Conservation (phyloP, 2,888 invertebrate species). For the Rhopalosiphum nymphaeae region DNA sequence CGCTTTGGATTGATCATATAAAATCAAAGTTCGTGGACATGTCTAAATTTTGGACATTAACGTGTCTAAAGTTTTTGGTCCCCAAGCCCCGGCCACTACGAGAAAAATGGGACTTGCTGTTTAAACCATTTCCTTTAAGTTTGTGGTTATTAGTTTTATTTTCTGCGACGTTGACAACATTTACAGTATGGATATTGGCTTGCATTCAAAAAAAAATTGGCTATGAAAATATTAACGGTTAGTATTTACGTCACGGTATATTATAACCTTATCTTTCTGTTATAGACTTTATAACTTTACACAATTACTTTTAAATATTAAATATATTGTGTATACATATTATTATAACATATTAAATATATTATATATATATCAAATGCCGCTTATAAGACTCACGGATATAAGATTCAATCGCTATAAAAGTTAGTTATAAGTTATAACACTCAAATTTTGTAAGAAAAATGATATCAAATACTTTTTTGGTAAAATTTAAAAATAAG, state of each 20-base stretch:
- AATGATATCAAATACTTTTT: too few relatives aligned
- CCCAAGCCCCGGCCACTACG: conserved; percentile 64
- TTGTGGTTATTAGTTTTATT: conserved; percentile 65
- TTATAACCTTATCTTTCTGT: too few relatives aligned
- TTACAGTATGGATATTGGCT: conserved; percentile 38
- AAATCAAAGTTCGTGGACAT: conserved; percentile 60
- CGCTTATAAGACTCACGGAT: too few relatives aligned
- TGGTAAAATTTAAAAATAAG: too few relatives aligned
- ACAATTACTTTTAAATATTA: too few relatives aligned
- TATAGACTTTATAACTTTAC: too few relatives aligned
- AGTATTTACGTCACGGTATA: neutral
- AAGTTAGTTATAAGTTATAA: too few relatives aligned
- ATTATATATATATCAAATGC: too few relatives aligned
- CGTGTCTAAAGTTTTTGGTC: conserved; percentile 66
- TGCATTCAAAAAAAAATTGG: conserved; percentile 50
- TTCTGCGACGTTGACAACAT: conserved; percentile 25
- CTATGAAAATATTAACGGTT: conserved; percentile 24
- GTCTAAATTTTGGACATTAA: conserved; percentile 65
- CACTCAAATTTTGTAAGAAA: too few relatives aligned
- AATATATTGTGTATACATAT: too few relatives aligned
- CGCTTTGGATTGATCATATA: conserved; percentile 65
- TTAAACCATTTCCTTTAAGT: conserved; percentile 64
- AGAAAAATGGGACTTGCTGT: conserved; percentile 65
- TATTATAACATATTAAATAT: too few relatives aligned
- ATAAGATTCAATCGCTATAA: too few relatives aligned